Evolutionary conservation across 2,888 invertebrate genomes (phyloP).

Genomic region (Caenorhabditis imperialis): DNA sequence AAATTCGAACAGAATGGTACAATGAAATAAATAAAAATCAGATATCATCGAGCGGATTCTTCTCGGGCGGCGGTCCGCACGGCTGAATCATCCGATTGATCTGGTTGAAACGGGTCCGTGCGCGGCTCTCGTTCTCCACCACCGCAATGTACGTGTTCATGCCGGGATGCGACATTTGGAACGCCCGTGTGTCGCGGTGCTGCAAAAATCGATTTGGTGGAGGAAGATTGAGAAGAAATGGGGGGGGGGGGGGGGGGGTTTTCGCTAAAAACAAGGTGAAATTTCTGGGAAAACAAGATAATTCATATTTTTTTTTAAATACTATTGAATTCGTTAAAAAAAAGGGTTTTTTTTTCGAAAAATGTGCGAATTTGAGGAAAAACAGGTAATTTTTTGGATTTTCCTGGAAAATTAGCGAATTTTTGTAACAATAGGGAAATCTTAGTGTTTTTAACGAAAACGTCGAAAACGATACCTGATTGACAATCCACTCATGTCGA

Average conservation of each 20-base stretch:
- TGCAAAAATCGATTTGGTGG: conserved; percentile 80
- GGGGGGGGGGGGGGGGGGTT: too few relatives aligned
- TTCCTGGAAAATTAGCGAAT: too few relatives aligned
- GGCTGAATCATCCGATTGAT: conserved; percentile 99
- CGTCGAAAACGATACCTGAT: conserved; percentile 40
- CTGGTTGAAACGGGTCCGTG: conserved; percentile 92
- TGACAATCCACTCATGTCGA: conserved; percentile 82
- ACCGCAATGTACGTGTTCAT: conserved; percentile 93
- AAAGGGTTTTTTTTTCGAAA: too few relatives aligned
- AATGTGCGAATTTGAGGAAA: neutral
- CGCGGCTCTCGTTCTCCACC: conserved; percentile 92
- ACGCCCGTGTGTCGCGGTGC: conserved; percentile 90
- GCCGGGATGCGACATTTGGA: conserved; percentile 87
- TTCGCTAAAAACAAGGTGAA: too few relatives aligned
- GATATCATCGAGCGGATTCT: conserved; percentile 74
- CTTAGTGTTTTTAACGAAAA: too few relatives aligned
- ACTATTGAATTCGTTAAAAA: too few relatives aligned
- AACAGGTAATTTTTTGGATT: too few relatives aligned
- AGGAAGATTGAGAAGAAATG: too few relatives aligned
- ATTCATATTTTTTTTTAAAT: too few relatives aligned
- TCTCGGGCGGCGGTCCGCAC: conserved; percentile 96
- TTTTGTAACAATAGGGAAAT: too few relatives aligned
- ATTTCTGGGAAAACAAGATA: too few relatives aligned
- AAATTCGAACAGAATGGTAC: neutral
- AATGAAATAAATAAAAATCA: conserved; percentile 8